A percentile compares a stretch with the other conserved stretches of the same genome.
Evolutionary conservation across 2,797 vertebrate species (phyloP).

Genomic region (Sciurus vulgaris): DNA sequence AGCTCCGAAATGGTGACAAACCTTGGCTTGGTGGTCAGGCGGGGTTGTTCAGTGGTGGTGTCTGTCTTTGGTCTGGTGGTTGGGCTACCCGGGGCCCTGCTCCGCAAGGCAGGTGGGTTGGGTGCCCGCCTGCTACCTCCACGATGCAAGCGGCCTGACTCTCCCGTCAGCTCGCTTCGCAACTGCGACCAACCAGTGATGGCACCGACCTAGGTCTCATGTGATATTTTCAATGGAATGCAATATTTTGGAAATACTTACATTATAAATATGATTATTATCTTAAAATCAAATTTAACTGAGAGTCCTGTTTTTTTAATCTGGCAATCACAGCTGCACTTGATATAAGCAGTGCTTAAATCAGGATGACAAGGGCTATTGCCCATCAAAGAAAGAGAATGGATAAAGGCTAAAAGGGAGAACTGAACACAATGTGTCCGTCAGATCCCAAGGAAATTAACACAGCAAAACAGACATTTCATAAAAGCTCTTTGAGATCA

Average conservation of each 20-base stretch:
- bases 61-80: too few species aligned
- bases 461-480: background rate
- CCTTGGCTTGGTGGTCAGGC: too few species aligned
- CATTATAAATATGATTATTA: background rate
- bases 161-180: too few species aligned
- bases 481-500: background rate
- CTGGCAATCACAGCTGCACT: background rate
- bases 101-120: too few species aligned
- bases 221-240: background rate
- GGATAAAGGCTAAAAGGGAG: background rate
- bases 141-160: too few species aligned
- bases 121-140: too few species aligned
- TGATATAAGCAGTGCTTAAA: slow-evolving; percentile 16
- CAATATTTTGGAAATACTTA: background rate
- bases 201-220: background rate
- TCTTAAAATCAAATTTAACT: slow-evolving; percentile 17
- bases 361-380: background rate
- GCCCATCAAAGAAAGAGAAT: background rate
- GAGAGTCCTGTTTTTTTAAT: background rate
- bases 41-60: too few species aligned
- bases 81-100: too few species aligned
- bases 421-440: background rate
- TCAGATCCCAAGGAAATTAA: background rate
- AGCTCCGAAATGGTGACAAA: too few species aligned
- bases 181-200: too few species aligned